Conservation (phyloP, 2,888 invertebrate species). For the Pelosia muscerda region DNA sequence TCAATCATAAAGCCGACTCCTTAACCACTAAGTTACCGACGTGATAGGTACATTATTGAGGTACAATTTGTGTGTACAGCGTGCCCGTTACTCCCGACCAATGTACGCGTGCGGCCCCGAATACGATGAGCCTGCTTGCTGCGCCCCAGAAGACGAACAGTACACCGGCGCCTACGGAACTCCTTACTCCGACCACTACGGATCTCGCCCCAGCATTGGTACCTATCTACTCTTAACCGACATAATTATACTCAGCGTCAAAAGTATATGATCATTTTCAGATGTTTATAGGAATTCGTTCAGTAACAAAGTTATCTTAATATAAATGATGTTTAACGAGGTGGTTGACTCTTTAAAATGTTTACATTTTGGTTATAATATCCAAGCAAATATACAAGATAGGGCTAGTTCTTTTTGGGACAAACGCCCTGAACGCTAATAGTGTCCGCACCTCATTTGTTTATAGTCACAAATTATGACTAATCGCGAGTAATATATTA, state of each 20-base stretch:
- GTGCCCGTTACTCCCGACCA: constrained; percentile 91
- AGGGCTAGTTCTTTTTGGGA: too few relatives aligned
- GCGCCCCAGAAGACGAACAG: constrained; percentile 96
- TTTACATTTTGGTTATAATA: too few relatives aligned
- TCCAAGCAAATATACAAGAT: too few relatives aligned
- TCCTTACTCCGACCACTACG: constrained; percentile 96
- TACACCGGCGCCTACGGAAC: constrained; percentile 96
- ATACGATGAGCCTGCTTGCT: constrained; percentile 97
- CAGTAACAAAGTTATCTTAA: not conserved
- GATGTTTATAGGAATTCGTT: too few relatives aligned
- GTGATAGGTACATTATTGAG: not conserved
- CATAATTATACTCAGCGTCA: not conserved
- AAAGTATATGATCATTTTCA: constrained; percentile 1
- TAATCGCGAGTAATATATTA: too few relatives aligned
- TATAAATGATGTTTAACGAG: not conserved
- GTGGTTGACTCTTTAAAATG: too few relatives aligned
- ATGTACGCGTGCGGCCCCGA: constrained; percentile 92
- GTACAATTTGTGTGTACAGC: constrained; percentile 58
- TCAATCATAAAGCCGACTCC: too few relatives aligned
- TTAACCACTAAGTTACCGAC: too few relatives aligned
- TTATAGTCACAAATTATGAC: too few relatives aligned
- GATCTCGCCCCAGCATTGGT: constrained; percentile 94
- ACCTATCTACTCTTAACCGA: constrained; percentile 9
- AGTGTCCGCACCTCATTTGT: too few relatives aligned
- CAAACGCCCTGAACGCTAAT: too few relatives aligned